Evolutionary conservation across 2,797 vertebrate genomes (phyloP).

Genomic region (Potorous gilbertii): DNA sequence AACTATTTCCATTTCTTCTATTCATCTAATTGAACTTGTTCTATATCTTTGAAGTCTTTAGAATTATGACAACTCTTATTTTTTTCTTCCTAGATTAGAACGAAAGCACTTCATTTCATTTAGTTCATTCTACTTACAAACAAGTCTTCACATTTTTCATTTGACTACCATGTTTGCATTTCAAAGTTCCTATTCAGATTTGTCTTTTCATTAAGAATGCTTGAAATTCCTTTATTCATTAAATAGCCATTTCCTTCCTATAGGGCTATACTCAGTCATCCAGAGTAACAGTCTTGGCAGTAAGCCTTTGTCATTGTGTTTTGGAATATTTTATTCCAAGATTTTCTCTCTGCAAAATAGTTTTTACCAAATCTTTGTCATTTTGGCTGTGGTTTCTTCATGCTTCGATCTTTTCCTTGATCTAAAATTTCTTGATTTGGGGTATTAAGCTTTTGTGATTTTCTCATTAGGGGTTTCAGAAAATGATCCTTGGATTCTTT

Average conservation of each 20-base stretch:
- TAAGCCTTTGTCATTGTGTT: background rate
- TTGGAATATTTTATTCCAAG: background rate
- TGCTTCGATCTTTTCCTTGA: background rate
- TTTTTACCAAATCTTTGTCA: background rate
- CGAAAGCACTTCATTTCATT: background rate
- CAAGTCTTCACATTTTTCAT: background rate
- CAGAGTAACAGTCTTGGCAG: background rate
- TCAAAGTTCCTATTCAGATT: background rate
- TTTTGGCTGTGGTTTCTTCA: too few relatives aligned
- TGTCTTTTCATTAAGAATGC: background rate
- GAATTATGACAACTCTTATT: background rate
- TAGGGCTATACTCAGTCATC: background rate
- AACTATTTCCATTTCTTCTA: background rate
- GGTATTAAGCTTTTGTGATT: background rate
- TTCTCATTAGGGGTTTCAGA: background rate
- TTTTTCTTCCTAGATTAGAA: background rate
- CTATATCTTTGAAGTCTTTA: background rate
- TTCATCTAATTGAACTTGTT: background rate
- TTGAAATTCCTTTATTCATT: background rate
- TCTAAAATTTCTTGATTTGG: background rate
- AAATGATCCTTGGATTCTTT: background rate
- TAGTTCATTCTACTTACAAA: background rate
- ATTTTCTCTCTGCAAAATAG: background rate
- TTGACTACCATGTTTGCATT: background rate
- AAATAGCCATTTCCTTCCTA: background rate